A percentile compares a stretch with the other conserved stretches of the same genome.
These are phyloP conservation scores for Enteromius fasciolatus DNA, from an alignment of 2,797 vertebrate species.

Conservation along the genomic window DNA sequence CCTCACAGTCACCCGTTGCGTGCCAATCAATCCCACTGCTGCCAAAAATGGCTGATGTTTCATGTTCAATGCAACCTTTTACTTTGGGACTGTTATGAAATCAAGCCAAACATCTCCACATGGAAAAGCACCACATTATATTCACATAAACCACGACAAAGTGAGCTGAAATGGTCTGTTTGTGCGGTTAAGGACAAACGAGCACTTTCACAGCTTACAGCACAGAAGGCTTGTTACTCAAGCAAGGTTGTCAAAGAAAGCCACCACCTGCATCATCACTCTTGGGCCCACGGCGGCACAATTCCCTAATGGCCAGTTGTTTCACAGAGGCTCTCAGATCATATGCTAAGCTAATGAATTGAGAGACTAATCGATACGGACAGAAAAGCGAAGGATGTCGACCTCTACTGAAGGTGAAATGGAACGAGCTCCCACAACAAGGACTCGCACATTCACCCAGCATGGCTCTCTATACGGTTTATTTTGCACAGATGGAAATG, in stretches of 20 bases:
- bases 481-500: slow-evolving; percentile 81
- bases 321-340: slow-evolving; percentile 79
- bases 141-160: slow-evolving; percentile 26
- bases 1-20: slow-evolving; percentile 57
- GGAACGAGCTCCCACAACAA: slow-evolving; percentile 70
- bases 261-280: slow-evolving; percentile 70
- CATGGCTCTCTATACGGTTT: slow-evolving; percentile 71
- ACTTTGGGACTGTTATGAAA: slow-evolving; percentile 67
- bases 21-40: slow-evolving; percentile 75
- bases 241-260: slow-evolving; percentile 69
- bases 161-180: slow-evolving; percentile 48
- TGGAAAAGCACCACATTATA: slow-evolving; percentile 16
- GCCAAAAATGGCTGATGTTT: slow-evolving; percentile 42
- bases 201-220: slow-evolving; percentile 63
- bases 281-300: slow-evolving; percentile 72
- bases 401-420: slow-evolving; percentile 80
- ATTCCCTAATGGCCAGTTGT: slow-evolving; percentile 78
- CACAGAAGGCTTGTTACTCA: slow-evolving; percentile 75
- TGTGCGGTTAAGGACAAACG: slow-evolving; percentile 49
- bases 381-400: slow-evolving; percentile 74
- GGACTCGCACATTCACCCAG: slow-evolving; percentile 76
- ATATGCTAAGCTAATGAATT: slow-evolving; percentile 83
- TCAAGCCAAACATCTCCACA: slow-evolving; percentile 44
- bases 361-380: slow-evolving; percentile 82
- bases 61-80: slow-evolving; percentile 45